Evolutionary conservation across 1,140 invertebrate species (phyloP).

Genomic region (Drosophila funebris): DNA sequence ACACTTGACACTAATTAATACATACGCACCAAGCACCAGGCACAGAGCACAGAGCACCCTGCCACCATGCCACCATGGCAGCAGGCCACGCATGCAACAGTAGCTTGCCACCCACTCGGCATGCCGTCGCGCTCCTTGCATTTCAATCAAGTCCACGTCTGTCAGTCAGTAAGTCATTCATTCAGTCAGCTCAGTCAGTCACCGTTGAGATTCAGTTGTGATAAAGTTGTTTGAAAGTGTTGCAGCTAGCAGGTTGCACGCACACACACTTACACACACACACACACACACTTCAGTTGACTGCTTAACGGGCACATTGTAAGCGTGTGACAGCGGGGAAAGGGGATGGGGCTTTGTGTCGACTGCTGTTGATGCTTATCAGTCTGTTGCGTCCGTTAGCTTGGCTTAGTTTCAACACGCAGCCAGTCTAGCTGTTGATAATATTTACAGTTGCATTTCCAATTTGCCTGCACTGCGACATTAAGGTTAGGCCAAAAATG

Average conservation of each 20-base stretch:
- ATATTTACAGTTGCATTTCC: constrained; percentile 76
- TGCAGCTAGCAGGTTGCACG: constrained; percentile 46
- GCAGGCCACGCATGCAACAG: background rate
- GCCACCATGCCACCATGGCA: background rate
- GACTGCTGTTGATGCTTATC: constrained; percentile 63
- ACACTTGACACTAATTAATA: constrained; percentile 83
- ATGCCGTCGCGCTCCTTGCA: constrained; percentile 67
- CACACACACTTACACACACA: constrained; percentile 44
- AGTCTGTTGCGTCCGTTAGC: constrained; percentile 58
- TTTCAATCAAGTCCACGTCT: constrained; percentile 78
- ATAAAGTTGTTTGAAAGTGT: constrained; percentile 82
- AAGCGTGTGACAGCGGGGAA: background rate
- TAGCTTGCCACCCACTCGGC: constrained; percentile 69
- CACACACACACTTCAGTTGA: constrained; percentile 58
- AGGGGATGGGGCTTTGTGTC: constrained; percentile 45
- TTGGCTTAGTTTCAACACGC: constrained; percentile 67
- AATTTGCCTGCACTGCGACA: constrained; percentile 18
- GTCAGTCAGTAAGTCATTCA: constrained; percentile 25
- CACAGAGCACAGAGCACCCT: background rate
- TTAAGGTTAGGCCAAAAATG: background rate
- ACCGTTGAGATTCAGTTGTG: constrained; percentile 65
- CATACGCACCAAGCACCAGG: constrained; percentile 65
- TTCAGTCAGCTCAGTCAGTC: constrained; percentile 52
- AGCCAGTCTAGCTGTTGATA: constrained; percentile 58
- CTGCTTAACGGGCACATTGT: constrained; percentile 69